Evolutionary conservation across 1,140 invertebrate genomes (phyloP).

Genomic region (Zaprionus taronus): DNA sequence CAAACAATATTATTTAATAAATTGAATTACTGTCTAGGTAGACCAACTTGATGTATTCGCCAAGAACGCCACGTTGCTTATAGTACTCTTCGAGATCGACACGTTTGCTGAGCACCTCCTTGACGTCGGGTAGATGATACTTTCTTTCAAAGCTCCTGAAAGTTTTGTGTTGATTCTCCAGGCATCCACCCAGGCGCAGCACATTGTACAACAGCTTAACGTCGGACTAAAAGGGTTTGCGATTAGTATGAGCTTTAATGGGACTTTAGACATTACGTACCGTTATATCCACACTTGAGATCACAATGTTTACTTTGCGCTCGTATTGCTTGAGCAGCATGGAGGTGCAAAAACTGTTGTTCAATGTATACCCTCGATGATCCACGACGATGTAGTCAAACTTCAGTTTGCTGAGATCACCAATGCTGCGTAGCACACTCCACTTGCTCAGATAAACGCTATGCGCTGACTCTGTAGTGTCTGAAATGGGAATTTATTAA

Average conservation of each 20-base stretch:
- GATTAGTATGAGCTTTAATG: not conserved
- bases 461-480: conserved; percentile 62
- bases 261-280: conserved; percentile 32
- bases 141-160: conserved; percentile 69
- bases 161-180: conserved; percentile 65
- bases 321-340: conserved; percentile 79
- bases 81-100: conserved; percentile 81
- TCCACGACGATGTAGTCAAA: conserved; percentile 79
- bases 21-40: conserved; percentile 31
- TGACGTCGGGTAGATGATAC: conserved; percentile 69
- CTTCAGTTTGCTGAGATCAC: conserved; percentile 72
- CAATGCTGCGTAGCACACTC: conserved; percentile 65
- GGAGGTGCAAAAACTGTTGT: conserved; percentile 76
- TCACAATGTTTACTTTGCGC: conserved; percentile 70
- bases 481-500: conserved; percentile 27
- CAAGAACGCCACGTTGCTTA: conserved; percentile 72
- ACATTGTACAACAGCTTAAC: conserved; percentile 75
- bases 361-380: conserved; percentile 72
- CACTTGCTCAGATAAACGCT: conserved; percentile 77
- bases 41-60: conserved; percentile 77
- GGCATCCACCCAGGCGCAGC: conserved; percentile 65
- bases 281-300: conserved; percentile 81
- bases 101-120: conserved; percentile 69
- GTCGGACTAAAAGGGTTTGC: conserved; percentile 57
- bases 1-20: conserved; percentile 13